Evolutionary conservation across 64 coral and sea anemone species (phyloP), one percentile per base, ranked within the genome.

Genomic region (Montipora cactus): DNA sequence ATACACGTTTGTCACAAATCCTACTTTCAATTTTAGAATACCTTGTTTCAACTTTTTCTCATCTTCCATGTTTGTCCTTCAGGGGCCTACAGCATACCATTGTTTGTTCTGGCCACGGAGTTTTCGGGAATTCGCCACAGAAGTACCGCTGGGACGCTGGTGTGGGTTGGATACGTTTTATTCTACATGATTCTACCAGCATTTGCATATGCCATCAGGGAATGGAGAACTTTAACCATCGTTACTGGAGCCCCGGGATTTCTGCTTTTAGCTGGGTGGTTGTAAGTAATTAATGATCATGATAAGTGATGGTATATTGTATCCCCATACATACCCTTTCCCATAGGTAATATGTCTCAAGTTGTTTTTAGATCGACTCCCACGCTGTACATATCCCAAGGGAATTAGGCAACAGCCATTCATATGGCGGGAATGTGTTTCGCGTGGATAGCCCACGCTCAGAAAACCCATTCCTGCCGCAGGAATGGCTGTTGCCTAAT

Each of bases 211-310:
- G 73, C 76, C 74, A 89, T 89, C 18, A 58, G 87, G 21, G 74
- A 89, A 8, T 89, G 87, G 87, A 89, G 73, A 19, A 4, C n/a
- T 4, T n/a, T 89, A 12, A 89, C 87, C 22, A 89, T 89, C 14
- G 87, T 77, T 12, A 76, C 76, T 21, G 76, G 74, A 59, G 49
- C 50, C 8, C 87, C 87, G 10, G 87, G 87, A 11, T 15, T 77
- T 19, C 13, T 89, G 20, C 44, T 59, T 11, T 45, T 78, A 18
- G 14, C 59, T 20, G 51, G 73, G 10, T 89, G 74, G 74, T 78
- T 76, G 87, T 89, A 59, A 74, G 87, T 89, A 88, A 57, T 57
- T 57, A 11, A 8, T 57, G 6, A 57, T 6, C 53, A 57, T 4
- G 53, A 37, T 37, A 37, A 37, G 37, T 37, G 37, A 37, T 37